These are phyloP conservation scores for Sthenelais limicola DNA, from an alignment of 2,888 invertebrate genomes.

Conservation along the genomic window DNA sequence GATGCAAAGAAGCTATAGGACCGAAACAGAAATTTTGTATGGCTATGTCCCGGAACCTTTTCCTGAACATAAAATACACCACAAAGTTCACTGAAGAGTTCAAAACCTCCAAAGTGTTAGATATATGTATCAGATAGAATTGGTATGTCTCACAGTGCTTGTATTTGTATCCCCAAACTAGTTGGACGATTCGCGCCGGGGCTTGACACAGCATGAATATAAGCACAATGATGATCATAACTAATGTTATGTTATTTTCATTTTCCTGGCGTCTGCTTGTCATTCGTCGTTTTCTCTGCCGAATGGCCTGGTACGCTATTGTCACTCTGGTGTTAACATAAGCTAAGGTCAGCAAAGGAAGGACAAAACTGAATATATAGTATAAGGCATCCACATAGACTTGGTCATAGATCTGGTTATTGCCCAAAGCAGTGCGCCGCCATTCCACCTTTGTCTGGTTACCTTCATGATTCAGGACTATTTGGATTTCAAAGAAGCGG, in stretches of 20 bases:
- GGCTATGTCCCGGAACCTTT: constrained; percentile 50
- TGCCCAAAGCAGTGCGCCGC: constrained; percentile 47
- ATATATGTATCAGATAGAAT: constrained; percentile 52
- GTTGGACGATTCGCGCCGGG: constrained; percentile 49
- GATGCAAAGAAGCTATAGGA: constrained; percentile 19
- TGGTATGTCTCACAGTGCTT: constrained; percentile 43
- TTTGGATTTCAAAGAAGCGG: constrained; percentile 50
- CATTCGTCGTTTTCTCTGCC: constrained; percentile 46
- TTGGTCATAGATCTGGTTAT: constrained; percentile 43
- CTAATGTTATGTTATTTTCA: constrained; percentile 53
- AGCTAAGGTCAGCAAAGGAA: constrained; percentile 51
- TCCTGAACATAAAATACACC: constrained; percentile 51
- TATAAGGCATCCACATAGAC: constrained; percentile 51
- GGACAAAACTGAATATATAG: constrained; percentile 50
- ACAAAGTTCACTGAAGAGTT: constrained; percentile 54
- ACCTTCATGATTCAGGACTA: not conserved
- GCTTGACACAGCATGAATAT: constrained; percentile 54
- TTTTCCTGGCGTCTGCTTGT: constrained; percentile 44
- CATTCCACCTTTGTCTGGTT: constrained; percentile 36
- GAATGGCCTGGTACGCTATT: constrained; percentile 50
- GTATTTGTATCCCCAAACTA: constrained; percentile 47
- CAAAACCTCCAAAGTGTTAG: constrained; percentile 52
- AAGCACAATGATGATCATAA: constrained; percentile 54
- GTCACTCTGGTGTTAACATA: constrained; percentile 49
- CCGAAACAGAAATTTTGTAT: constrained; percentile 38